Base-by-base conservation (phyloP, 2,888 invertebrate species). In the Meliscaeva auricollis region DNA sequence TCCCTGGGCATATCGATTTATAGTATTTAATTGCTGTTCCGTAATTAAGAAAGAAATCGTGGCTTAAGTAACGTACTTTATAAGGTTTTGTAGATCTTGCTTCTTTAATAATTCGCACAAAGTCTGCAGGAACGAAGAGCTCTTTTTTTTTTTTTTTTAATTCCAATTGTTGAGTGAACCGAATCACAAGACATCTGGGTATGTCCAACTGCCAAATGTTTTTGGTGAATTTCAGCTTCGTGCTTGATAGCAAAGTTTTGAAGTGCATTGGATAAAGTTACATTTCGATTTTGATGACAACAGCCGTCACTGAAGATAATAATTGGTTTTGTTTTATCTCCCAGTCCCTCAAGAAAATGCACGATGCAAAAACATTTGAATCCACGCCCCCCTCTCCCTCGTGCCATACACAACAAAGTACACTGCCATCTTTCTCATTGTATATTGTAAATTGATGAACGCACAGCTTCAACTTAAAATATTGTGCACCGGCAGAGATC, bases 281-380 rank as follows among this genome's bases (percentile, higher is more conserved):
- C 48, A 56, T 64, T 66, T 54, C 54, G 56, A 60, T 68, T 79
- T 73, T 73, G 68, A 41, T 62, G 66, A 58, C 68, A 46, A 22
- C 60, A 66, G 3, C 58, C 60, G 50, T 73, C 58, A 73, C 58
- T 68, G 52, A 60, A 73, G 17, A 73, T 41, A 52, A 54, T 44
- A 11, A 54, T 78, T 54, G 72, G 54, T 46, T 70, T 60, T 7
- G 41, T 54, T 52, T 72, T 70, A 52, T 62, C 48, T 56, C 32
- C 78, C 56, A 70, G 41, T 62, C 52, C 54, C 46, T 64, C 56
- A 20, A 78, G 64, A 50, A 78, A 70, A 26, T 26, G 60, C 73
- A 79, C 60, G 79, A 83, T 56, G 77, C 50, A 78, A 83, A 83
- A 68, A 83, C 70, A 68, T 84, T 84, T 69, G 84, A 72, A 58